Percentiles rank a stretch among this genome's conserved stretches.
These are phyloP conservation scores for Micropoecilia bifurca DNA, from an alignment of 2,797 vertebrate species.

Conservation along the genomic window DNA sequence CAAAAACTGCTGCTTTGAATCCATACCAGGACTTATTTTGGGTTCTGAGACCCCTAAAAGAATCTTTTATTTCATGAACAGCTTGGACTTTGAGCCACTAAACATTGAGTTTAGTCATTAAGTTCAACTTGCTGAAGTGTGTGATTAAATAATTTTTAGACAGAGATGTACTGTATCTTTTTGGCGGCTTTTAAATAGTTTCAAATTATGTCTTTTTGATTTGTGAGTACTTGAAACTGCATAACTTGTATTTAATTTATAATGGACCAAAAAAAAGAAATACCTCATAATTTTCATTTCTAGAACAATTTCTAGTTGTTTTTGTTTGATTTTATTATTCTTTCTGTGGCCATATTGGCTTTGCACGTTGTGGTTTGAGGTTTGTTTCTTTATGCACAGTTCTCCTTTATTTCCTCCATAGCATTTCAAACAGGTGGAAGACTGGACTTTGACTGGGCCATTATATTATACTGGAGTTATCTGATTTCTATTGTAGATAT, in stretches of 20 bases:
- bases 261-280: no score
- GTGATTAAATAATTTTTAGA: not conserved
- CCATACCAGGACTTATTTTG: slow-evolving; percentile 5
- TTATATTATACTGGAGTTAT: not conserved
- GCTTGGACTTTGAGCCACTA: not conserved
- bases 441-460: not conserved
- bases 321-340: not conserved
- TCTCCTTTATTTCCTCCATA: not conserved
- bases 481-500: no score
- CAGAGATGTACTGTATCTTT: not conserved
- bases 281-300: not conserved
- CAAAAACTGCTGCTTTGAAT: slow-evolving; percentile 21
- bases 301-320: not conserved
- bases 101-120: not conserved
- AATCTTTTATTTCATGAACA: not conserved
- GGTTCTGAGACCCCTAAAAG: slow-evolving; percentile 2
- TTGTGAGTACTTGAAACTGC: not conserved
- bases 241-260: not conserved
- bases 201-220: not conserved
- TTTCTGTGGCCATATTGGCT: not conserved
- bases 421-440: not conserved
- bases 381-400: not conserved
- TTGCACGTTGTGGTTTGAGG: not conserved
- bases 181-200: not conserved
- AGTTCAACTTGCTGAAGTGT: not conserved